Conservation (phyloP, 2,113 vertebrate species). For the Engystomops pustulosus region DNA sequence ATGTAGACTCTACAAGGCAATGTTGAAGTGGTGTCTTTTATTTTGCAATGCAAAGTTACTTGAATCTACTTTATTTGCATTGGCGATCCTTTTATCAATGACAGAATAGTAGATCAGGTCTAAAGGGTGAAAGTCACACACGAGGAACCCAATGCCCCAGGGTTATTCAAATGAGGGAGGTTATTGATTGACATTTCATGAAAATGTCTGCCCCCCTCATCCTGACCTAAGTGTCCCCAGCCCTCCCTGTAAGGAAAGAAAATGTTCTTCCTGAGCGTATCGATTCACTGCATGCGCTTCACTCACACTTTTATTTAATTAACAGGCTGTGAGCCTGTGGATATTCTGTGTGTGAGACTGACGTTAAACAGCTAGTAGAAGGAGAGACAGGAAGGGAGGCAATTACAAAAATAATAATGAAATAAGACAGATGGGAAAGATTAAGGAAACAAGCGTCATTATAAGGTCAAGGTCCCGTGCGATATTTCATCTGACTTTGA, state of each 20-base stretch:
- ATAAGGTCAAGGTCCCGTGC: not conserved
- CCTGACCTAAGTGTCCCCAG: slow-evolving; percentile 45
- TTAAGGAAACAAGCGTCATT: slow-evolving; percentile 16
- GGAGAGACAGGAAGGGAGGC: not conserved
- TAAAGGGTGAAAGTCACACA: slow-evolving; percentile 12
- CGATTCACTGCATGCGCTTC: slow-evolving; percentile 20
- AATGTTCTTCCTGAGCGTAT: slow-evolving; percentile 33
- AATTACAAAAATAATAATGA: slow-evolving; percentile 15
- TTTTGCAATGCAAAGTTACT: not conserved
- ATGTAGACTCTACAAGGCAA: no score
- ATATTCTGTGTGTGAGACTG: slow-evolving; percentile 47
- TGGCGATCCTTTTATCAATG: not conserved
- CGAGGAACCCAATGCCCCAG: slow-evolving; percentile 19
- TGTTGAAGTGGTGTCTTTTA: not conserved
- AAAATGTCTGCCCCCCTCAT: slow-evolving; percentile 36
- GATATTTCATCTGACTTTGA: not conserved
- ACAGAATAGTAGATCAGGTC: not conserved
- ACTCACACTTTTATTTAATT: slow-evolving; percentile 24
- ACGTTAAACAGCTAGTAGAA: slow-evolving; percentile 15
- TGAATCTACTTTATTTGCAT: not conserved
- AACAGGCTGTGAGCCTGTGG: slow-evolving; percentile 34
- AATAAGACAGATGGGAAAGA: slow-evolving; percentile 10
- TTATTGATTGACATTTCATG: slow-evolving; percentile 57
- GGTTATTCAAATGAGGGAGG: slow-evolving; percentile 40
- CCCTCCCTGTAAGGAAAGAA: slow-evolving; percentile 31